Evolutionary conservation across 2,113 vertebrate genomes (phyloP).

Genomic region (Nibea albiflora): DNA sequence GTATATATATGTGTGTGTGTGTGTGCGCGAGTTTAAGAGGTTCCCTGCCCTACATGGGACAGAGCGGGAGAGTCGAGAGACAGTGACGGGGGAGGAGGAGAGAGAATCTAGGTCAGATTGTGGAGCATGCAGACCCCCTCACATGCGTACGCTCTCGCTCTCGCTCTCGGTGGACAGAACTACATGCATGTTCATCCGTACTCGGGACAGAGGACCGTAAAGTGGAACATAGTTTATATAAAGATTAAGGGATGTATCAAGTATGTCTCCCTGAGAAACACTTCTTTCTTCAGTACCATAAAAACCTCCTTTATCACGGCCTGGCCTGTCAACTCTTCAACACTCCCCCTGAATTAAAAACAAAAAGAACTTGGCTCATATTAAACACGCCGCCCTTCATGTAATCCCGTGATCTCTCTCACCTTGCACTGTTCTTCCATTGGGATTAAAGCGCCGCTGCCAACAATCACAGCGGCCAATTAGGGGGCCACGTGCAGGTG

Average conservation of each 20-base stretch:
- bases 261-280: conserved; percentile 82
- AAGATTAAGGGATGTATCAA: conserved; percentile 74
- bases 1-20: conserved; percentile 45
- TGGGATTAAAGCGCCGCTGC: conserved; percentile 17
- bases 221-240: conserved; percentile 54
- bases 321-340: conserved; percentile 20
- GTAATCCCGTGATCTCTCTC: conserved; percentile 23
- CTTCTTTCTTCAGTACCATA: conserved; percentile 67
- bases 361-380: conserved; percentile 48
- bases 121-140: conserved; percentile 65
- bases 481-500: conserved; percentile 29
- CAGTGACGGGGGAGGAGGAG: background rate
- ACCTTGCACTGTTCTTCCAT: conserved; percentile 13
- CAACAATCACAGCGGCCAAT: conserved; percentile 20
- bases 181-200: conserved; percentile 54
- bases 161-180: conserved; percentile 44
- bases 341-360: background rate
- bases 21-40: conserved; percentile 62
- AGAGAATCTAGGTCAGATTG: conserved; percentile 76
- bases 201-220: conserved; percentile 7
- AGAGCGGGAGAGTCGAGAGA: conserved; percentile 21
- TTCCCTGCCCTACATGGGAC: conserved; percentile 66
- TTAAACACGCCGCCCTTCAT: conserved; percentile 39
- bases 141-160: conserved; percentile 44
- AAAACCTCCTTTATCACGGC: conserved; percentile 50